Base-by-base conservation (phyloP, 1,140 invertebrate species). In the Panulirus ornatus region DNA sequence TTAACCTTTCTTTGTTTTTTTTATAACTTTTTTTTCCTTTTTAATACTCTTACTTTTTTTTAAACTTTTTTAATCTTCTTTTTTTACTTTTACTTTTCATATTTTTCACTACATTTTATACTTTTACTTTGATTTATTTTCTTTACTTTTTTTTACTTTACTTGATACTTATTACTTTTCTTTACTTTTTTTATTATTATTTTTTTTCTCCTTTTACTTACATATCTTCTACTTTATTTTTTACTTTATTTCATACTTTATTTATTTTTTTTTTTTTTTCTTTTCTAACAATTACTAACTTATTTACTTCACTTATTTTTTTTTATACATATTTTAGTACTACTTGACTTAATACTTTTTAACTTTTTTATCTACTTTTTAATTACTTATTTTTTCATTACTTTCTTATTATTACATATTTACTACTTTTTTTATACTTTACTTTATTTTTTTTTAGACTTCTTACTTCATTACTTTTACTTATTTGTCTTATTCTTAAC, bases 211-310 rank as follows among this genome's bases (percentile, higher is more conserved):
- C 22, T 0, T 42, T 38, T 40, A 36, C 16, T 11, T 38, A 0
- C 0, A 19, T 38, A 36, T 82, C 0, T 54, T 82, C 58, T 34
- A 34, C 54, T 34, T 44, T 54, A 36, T 58, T 82, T 30, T 34
- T 8, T 16, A 54, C 34, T 30, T 82, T 58, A 82, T 78, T 78
- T 34, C 22, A 34, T 34, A 22, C 22, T 34, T 76, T 76, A 76
- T 40, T 76, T 22, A n/a, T 81, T n/a, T 51, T 47, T 44, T 81
- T 81, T 34, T 38, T 42, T 34, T 76, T 76, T 36, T 76, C n/a
- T 36, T 76, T n/a, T 36, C 38, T 42, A 38, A 2, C 14, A 36
- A 22, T 76, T 22, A 16, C 40, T 8, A 38, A 22, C 34, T 22
- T 73, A 34, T 22, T 75, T 14, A 19, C 27, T 34, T 75, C 27